Evolutionary conservation across 2,113 vertebrate species (phyloP), one percentile per base, ranked within the genome.

Genomic region (Puntigrus tetrazona): DNA sequence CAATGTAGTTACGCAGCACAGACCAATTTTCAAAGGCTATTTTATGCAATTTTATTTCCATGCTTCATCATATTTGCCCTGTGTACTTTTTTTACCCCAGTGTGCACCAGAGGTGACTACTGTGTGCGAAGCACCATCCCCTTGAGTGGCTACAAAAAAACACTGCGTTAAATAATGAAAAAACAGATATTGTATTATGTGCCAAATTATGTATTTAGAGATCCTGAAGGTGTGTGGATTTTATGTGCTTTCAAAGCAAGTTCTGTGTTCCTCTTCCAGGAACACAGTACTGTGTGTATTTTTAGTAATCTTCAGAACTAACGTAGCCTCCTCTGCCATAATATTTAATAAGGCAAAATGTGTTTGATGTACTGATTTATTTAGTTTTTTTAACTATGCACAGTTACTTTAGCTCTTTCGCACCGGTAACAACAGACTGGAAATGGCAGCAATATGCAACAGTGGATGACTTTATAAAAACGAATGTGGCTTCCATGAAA

Each of bases 401-500:
- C 18, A 14, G 31, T 78, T 78, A 16, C 22, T 16, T 20, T 69
- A 5, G 5, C 18, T 47, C 25, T 45, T 75, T 73, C 41, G 20
- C 16, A 13, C 22, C 47, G 20, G 11, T 81, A 27, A 69, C 22
- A 47, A 41, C 13, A 63, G 47, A 36, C 25, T 34, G 10, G 55
- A 80, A 86, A 83, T 79, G 79, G 34, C 41, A 81, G 27, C 69
- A 85, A 86, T 89, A 86, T 87, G 43, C 65, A 81, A 27, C 73
- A 85, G 87, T 89, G 85, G 89, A 84, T 3, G 9, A 45, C 22
- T 86, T 78, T 90, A 91, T 85, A 88, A 89, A 89, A 85, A 87
- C 84, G 79, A 70, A 90, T 88, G 74, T 77, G 85, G 73, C 86
- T 86, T 88, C 85, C 57, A 45, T 70, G 86, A 82, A 84, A 76